phyloP scores from a whole-genome alignment of 2,113 vertebrate genomes.

The Stigmatopora argus region DNA sequence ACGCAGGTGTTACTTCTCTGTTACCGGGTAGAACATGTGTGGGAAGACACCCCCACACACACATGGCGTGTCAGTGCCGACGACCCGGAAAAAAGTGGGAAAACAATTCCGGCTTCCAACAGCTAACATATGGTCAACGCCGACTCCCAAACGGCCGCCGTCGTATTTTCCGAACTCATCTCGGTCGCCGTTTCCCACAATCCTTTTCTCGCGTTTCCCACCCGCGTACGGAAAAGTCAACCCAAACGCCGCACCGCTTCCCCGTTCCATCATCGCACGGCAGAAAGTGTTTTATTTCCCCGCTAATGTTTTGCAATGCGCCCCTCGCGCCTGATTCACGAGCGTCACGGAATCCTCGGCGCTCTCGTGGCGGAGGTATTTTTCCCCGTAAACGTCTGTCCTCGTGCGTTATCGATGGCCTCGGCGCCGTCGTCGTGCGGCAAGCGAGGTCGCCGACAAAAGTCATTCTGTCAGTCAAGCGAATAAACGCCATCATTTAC shows the following conservation, averaged over 20 bases:
- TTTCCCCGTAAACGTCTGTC: constrained; percentile 51
- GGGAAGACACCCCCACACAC: background rate
- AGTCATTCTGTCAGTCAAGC: constrained; percentile 14
- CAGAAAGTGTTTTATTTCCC: constrained; percentile 40
- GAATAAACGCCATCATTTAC: background rate
- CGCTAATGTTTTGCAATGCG: constrained; percentile 42
- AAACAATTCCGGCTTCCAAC: background rate
- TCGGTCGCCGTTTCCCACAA: constrained; percentile 2
- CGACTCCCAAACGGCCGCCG: background rate
- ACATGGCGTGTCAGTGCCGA: background rate
- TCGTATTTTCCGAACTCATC: constrained; percentile 15
- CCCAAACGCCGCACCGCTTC: constrained; percentile 4
- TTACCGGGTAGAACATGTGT: background rate
- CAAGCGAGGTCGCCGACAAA: constrained; percentile 22
- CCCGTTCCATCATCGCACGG: constrained; percentile 15
- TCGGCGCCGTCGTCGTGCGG: constrained; percentile 16
- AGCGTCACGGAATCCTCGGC: constrained; percentile 43
- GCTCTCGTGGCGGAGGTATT: constrained; percentile 44
- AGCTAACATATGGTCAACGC: background rate
- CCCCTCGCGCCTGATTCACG: constrained; percentile 59
- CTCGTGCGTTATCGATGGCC: constrained; percentile 44
- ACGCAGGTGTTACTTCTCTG: background rate
- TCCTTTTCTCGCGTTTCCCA: constrained; percentile 3
- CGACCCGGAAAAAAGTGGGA: background rate
- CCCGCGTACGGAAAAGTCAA: constrained; percentile 16